Percentiles rank a stretch among this genome's conserved stretches.
phyloP scores from a whole-genome alignment of 2,113 vertebrate genomes.

The Oryzias woworae region DNA sequence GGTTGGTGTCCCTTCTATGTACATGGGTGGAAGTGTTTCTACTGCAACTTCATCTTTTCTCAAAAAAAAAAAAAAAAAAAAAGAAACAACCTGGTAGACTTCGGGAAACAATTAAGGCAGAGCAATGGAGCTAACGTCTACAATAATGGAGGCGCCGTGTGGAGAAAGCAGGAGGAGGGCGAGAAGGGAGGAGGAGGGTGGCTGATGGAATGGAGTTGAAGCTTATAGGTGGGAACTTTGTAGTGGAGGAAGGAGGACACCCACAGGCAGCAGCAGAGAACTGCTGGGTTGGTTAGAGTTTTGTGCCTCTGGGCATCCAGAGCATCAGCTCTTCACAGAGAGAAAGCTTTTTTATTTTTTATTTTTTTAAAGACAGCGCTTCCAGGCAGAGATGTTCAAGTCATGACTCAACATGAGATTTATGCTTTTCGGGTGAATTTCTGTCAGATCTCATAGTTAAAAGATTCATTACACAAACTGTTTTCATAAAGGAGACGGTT shows the following conservation, averaged over 20 bases:
- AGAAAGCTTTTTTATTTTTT: too few relatives aligned
- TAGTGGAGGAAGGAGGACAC: slow-evolving; percentile 86
- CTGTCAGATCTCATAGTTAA: too few relatives aligned
- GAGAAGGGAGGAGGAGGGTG: slow-evolving; percentile 10
- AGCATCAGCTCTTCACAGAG: neutral
- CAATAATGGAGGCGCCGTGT: slow-evolving; percentile 65
- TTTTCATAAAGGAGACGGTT: too few relatives aligned
- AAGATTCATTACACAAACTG: too few relatives aligned
- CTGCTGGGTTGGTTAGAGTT: slow-evolving; percentile 34
- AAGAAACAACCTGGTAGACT: slow-evolving; percentile 49
- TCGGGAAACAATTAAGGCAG: slow-evolving; percentile 72
- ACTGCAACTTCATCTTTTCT: slow-evolving; percentile 22
- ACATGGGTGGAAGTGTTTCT: neutral
- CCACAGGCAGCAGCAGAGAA: slow-evolving; percentile 70
- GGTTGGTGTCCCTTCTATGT: neutral
- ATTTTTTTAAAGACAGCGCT: slow-evolving; percentile 1
- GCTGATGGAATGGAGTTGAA: slow-evolving; percentile 37
- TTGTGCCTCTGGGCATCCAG: neutral
- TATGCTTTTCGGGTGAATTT: neutral
- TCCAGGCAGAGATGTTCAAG: neutral
- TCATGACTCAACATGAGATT: neutral
- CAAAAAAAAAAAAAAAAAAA: slow-evolving; percentile 31
- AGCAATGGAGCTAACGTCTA: slow-evolving; percentile 64
- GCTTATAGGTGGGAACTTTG: slow-evolving; percentile 4
- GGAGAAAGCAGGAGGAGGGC: slow-evolving; percentile 27